Conservation (phyloP, 1,140 invertebrate species). For the Zophobas atratus region DNA sequence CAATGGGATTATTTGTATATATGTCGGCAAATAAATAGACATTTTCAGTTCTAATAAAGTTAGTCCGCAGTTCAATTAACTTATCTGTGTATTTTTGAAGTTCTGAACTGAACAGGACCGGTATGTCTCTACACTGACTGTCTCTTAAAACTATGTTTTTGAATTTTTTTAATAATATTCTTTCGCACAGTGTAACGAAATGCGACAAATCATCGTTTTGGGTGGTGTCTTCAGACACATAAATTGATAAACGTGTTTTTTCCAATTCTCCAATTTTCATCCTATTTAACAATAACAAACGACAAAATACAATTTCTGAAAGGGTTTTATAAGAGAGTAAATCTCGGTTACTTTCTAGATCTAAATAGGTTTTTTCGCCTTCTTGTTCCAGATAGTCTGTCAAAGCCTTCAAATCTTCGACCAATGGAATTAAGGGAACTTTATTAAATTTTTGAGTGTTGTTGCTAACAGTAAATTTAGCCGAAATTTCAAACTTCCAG, state of each 20-base stretch:
- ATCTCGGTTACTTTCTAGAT: neutral
- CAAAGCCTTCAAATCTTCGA: neutral
- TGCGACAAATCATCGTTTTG: neutral
- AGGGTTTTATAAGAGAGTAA: neutral
- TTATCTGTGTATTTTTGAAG: neutral
- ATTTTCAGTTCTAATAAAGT: neutral
- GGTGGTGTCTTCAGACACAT: neutral
- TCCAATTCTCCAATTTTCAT: neutral
- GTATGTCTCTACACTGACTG: neutral
- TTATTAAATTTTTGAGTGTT: neutral
- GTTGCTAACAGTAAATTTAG: neutral
- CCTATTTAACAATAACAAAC: neutral
- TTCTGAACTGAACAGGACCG: neutral
- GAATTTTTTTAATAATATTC: neutral
- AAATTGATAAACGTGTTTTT: neutral
- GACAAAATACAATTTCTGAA: neutral
- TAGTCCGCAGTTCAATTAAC: neutral
- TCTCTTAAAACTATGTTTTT: neutral
- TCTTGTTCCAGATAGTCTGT: neutral
- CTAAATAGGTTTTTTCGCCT: neutral
- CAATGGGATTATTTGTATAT: neutral
- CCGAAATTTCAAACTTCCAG: neutral
- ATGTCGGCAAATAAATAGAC: neutral
- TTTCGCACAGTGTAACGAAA: neutral
- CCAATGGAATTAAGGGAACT: neutral